Conservation (phyloP, 2,113 vertebrate species). For the Cyprinodon tularosa region DNA sequence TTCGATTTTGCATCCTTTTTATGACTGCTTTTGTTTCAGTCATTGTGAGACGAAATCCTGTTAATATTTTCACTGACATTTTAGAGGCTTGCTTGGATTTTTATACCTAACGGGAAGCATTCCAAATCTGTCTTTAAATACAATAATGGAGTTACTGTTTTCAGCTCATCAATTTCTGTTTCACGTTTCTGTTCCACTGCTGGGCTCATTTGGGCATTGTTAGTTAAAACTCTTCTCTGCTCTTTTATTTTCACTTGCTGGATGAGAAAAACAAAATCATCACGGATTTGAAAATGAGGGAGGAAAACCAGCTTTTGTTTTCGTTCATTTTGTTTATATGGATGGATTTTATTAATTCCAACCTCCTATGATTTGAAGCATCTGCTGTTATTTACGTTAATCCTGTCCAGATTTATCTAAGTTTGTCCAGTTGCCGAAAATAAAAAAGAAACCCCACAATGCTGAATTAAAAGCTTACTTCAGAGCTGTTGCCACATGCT, state of each 20-base stretch:
- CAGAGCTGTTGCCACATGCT: background rate
- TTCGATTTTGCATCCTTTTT: too few species aligned
- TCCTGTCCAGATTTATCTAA: background rate
- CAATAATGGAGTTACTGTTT: slow-evolving; percentile 1
- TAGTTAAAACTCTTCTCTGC: slow-evolving; percentile 7
- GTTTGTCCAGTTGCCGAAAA: background rate
- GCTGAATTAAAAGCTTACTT: background rate
- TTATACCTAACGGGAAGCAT: slow-evolving; percentile 1
- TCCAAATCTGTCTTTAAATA: slow-evolving; percentile 11
- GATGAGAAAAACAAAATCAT: background rate
- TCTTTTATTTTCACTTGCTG: background rate
- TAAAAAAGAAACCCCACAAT: background rate
- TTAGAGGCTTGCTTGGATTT: background rate
- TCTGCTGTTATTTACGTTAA: background rate
- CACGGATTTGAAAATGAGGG: background rate
- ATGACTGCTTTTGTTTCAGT: background rate
- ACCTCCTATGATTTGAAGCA: background rate
- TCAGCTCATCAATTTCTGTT: slow-evolving; percentile 17
- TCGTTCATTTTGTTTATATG: background rate
- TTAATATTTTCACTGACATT: slow-evolving; percentile 10
- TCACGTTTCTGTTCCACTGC: slow-evolving; percentile 26
- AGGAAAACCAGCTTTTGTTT: background rate
- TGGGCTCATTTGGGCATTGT: slow-evolving; percentile 21
- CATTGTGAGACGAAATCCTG: background rate
- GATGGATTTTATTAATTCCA: background rate